Percentiles rank a stretch among this genome's conserved stretches.
Evolutionary conservation across 2,113 vertebrate genomes (phyloP).

Genomic region (Hassar affinis): DNA sequence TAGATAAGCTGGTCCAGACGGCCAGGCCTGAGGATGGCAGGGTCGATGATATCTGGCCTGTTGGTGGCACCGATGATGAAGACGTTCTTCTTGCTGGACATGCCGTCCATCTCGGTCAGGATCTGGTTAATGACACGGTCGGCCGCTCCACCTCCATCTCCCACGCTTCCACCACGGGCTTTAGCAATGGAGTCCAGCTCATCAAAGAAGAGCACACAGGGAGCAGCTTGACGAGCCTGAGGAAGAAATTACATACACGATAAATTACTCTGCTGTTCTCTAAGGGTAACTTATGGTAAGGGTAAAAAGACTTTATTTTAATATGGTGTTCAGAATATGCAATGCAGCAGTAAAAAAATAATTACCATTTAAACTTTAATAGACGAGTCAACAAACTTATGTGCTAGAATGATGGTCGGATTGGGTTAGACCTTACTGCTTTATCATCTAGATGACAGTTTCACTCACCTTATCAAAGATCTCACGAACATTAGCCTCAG

Average conservation of each 20-base stretch:
- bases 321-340: not conserved
- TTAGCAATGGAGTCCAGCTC: constrained; percentile 98
- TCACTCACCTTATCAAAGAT: constrained; percentile 94
- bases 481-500: constrained; percentile 96
- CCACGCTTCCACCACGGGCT: constrained; percentile 94
- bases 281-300: not conserved
- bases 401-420: not conserved
- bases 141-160: constrained; percentile 92
- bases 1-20: constrained; percentile 98
- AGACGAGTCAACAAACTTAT: not conserved
- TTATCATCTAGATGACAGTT: not conserved
- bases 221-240: constrained; percentile 94
- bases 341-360: not conserved
- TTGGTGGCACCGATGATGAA: constrained; percentile 99
- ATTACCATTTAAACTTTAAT: not conserved
- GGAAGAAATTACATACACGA: not conserved
- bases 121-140: constrained; percentile 99
- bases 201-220: constrained; percentile 96
- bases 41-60: constrained; percentile 97
- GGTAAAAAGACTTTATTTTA: not conserved
- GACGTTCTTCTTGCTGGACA: constrained; percentile 99
- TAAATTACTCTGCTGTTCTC: not conserved
- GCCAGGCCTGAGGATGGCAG: constrained; percentile 93
- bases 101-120: constrained; percentile 97
- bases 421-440: too few relatives aligned